phyloP scores from a whole-genome alignment of 2,113 vertebrate species.

The Tapirus terrestris region DNA sequence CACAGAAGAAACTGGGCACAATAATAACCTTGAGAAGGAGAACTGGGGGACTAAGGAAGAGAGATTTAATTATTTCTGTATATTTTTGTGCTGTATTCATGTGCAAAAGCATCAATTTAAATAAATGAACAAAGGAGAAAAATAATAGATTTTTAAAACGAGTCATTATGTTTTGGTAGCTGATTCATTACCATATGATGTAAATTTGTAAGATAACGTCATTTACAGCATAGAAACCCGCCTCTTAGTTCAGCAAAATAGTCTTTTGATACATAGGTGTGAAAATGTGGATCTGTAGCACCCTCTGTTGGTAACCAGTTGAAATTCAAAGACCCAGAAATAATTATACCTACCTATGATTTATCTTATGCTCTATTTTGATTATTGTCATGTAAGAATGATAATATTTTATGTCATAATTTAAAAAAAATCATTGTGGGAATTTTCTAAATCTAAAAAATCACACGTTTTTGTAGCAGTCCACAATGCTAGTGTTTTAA shows the following conservation, averaged over 20 bases:
- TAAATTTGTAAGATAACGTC: not conserved
- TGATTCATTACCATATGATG: not conserved
- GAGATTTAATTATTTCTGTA: too few species aligned
- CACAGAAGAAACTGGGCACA: not conserved
- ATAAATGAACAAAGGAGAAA: not conserved
- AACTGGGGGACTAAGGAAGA: not conserved
- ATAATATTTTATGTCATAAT: not conserved
- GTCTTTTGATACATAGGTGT: fast-evolving
- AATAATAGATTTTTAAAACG: not conserved
- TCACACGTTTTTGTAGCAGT: not conserved
- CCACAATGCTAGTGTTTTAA: not conserved
- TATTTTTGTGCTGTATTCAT: too few species aligned
- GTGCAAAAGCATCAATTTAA: not conserved
- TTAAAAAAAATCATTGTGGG: not conserved
- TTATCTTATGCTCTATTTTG: not conserved
- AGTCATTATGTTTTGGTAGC: not conserved
- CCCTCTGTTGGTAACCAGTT: constrained; percentile 67
- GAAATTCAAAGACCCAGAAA: constrained; percentile 14
- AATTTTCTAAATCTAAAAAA: not conserved
- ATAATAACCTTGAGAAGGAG: not conserved
- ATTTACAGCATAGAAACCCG: not conserved
- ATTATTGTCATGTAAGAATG: not conserved
- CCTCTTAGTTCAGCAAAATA: not conserved
- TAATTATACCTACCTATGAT: not conserved
- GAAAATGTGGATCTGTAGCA: not conserved